Conservation (phyloP, 2,888 invertebrate species). For the Leptinotarsa juncta region DNA sequence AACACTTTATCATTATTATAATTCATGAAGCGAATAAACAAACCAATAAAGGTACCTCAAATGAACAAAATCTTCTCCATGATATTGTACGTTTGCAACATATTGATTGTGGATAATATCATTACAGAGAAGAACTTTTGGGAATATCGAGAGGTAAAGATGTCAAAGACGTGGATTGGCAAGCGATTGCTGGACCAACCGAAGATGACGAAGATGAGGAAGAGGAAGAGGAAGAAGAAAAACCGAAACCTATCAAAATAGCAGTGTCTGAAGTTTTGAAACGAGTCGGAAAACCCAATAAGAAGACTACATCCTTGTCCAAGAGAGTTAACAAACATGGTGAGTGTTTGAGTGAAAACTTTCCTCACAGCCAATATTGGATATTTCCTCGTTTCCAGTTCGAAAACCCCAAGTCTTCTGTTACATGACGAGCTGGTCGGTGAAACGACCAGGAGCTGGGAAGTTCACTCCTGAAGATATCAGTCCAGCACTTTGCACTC, state of each 20-base stretch:
- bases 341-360: constrained; percentile 62
- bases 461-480: constrained; percentile 91
- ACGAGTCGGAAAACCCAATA: constrained; percentile 78
- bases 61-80: too few species aligned
- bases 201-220: constrained; percentile 70
- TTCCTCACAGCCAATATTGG: too few species aligned
- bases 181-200: constrained; percentile 77
- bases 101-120: background rate
- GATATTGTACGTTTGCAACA: too few species aligned
- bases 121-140: constrained; percentile 80
- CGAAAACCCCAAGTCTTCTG: constrained; percentile 91
- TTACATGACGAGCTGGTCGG: constrained; percentile 96
- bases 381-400: constrained; percentile 67
- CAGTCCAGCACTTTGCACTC: constrained; percentile 90
- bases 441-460: constrained; percentile 88
- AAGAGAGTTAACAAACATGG: constrained; percentile 72
- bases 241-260: constrained; percentile 82
- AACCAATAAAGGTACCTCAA: too few species aligned
- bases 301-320: constrained; percentile 59
- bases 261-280: constrained; percentile 78
- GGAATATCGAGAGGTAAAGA: constrained; percentile 86
- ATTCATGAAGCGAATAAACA: too few species aligned
- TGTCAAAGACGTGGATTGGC: constrained; percentile 89
- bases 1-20: too few species aligned
- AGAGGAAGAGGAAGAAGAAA: constrained; percentile 68